Evolutionary conservation across 2,888 invertebrate genomes (phyloP).

Genomic region (Itoplectis maculator): DNA sequence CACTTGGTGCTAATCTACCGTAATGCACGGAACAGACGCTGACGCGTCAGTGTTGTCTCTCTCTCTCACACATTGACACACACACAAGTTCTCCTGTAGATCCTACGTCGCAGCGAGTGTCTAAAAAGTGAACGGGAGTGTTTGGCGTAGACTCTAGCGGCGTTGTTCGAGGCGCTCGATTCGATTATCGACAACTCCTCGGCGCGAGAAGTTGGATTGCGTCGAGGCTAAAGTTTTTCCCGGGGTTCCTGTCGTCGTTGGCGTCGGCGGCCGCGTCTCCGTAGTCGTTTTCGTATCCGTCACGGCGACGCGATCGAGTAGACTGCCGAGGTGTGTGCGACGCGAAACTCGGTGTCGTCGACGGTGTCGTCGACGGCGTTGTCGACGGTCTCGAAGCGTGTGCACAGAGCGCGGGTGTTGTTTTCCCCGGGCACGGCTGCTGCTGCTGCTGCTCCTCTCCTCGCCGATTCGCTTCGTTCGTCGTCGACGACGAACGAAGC

Average conservation of each 20-base stretch:
- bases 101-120: not conserved
- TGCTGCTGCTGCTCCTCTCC: conserved; percentile 9
- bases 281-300: conserved; percentile 36
- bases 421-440: too few relatives aligned
- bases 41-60: too few relatives aligned
- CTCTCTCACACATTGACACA: too few relatives aligned
- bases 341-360: conserved; percentile 6
- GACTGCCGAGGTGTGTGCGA: not conserved
- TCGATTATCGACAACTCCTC: conserved; percentile 50
- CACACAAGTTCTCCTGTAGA: too few relatives aligned
- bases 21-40: too few relatives aligned
- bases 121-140: not conserved
- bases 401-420: conserved; percentile 21
- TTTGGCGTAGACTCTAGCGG: not conserved
- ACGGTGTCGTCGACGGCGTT: not conserved
- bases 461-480: conserved; percentile 31
- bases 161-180: conserved; percentile 26
- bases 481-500: not conserved
- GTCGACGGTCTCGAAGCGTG: conserved; percentile 17
- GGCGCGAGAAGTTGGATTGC: conserved; percentile 44
- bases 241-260: conserved; percentile 34
- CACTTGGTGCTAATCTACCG: too few relatives aligned
- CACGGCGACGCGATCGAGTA: conserved; percentile 29
- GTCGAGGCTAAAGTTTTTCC: conserved; percentile 47
- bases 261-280: too few relatives aligned